These are phyloP conservation scores for Lepetodrilus schrolli DNA, from an alignment of 2,888 invertebrate genomes.

Conservation along the genomic window DNA sequence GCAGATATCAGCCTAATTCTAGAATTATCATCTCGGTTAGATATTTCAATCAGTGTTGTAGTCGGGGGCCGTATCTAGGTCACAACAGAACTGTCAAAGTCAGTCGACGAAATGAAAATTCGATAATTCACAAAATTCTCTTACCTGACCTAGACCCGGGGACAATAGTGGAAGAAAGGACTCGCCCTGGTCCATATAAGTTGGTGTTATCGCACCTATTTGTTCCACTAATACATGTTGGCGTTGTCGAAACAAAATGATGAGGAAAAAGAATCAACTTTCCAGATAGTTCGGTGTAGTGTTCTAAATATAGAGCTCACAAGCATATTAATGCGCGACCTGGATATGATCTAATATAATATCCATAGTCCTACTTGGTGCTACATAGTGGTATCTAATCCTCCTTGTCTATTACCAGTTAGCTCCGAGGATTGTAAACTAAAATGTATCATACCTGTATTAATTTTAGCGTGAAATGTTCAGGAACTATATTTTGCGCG, in stretches of 20 bases:
- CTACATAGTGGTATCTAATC: too few species aligned
- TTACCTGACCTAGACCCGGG: constrained; percentile 63
- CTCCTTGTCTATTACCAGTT: too few species aligned
- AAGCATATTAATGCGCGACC: too few species aligned
- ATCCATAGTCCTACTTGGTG: too few species aligned
- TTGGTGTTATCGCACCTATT: constrained; percentile 53
- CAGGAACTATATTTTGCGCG: too few species aligned
- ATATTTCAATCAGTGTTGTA: too few species aligned
- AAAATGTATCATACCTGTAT: too few species aligned
- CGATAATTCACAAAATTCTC: not conserved
- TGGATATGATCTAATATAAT: too few species aligned
- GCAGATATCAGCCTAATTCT: too few species aligned
- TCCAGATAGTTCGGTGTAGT: not conserved
- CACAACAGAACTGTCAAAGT: constrained; percentile 17
- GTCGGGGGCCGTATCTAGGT: not conserved
- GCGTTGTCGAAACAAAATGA: constrained; percentile 37
- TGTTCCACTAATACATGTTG: constrained; percentile 47
- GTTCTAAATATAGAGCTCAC: not conserved
- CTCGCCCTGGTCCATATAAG: constrained; percentile 64
- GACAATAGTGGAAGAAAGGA: constrained; percentile 62
- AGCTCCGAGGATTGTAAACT: too few species aligned
- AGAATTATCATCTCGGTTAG: too few species aligned
- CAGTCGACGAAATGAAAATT: not conserved
- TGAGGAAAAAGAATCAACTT: constrained; percentile 32
- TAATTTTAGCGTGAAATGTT: too few species aligned